Conservation (phyloP, 2,797 vertebrate genomes). For the Neosalanx taihuensis region DNA sequence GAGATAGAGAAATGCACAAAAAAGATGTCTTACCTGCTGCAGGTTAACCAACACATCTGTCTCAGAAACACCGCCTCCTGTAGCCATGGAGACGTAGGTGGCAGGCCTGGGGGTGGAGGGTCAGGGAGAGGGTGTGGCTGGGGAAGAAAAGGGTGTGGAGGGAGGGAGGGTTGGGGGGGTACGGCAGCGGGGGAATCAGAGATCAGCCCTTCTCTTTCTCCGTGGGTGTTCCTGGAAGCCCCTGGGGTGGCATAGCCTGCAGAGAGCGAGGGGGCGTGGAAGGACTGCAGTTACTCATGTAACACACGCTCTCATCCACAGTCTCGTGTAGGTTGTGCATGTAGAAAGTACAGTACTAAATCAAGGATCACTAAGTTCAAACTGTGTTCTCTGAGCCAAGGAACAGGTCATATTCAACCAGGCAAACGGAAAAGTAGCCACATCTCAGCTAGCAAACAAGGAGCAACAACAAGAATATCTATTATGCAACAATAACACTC, state of each 20-base stretch:
- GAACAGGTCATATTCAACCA: no score
- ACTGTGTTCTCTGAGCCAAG: no score
- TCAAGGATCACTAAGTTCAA: no score
- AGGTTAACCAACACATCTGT: constrained; percentile 72
- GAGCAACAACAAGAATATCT: no score
- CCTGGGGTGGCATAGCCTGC: constrained; percentile 79
- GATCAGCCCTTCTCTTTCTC: constrained; percentile 83
- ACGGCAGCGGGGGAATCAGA: constrained; percentile 46
- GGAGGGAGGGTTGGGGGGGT: constrained; percentile 36
- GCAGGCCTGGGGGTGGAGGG: constrained; percentile 16
- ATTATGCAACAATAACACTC: no score
- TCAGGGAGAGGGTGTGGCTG: constrained; percentile 3
- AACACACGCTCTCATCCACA: no score
- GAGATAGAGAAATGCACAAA: not conserved
- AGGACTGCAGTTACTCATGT: no score
- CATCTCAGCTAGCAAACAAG: no score
- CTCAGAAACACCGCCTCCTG: constrained; percentile 75
- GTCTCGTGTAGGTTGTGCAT: no score
- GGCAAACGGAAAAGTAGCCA: no score
- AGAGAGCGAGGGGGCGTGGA: not conserved
- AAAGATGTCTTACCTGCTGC: constrained; percentile 66
- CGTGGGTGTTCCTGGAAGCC: constrained; percentile 71
- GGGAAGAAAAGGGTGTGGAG: constrained; percentile 21
- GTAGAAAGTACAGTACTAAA: no score
- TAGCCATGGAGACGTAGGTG: constrained; percentile 71